These are phyloP conservation scores for Fregetta grallaria DNA, from an alignment of 2,113 vertebrate genomes.

Conservation along the genomic window DNA sequence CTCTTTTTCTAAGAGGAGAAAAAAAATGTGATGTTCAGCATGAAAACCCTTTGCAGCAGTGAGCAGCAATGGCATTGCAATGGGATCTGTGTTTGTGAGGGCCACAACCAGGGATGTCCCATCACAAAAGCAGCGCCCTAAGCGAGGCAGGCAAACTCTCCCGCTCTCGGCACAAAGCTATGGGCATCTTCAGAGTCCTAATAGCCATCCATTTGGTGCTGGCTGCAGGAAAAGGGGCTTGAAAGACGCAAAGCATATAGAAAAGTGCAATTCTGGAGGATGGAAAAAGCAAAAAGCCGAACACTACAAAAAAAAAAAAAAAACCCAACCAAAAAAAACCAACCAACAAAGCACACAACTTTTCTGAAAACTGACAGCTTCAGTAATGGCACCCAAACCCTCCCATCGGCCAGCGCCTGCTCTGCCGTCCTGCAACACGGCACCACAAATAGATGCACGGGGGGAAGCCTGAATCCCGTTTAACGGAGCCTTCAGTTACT, in stretches of 20 bases:
- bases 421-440: background rate
- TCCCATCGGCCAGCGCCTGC: fast-evolving
- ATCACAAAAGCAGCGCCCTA: background rate
- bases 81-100: background rate
- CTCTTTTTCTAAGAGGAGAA: background rate
- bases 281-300: background rate
- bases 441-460: background rate
- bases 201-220: background rate
- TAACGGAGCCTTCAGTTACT: no score
- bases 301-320: background rate
- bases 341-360: background rate
- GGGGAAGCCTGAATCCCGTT: background rate
- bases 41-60: background rate
- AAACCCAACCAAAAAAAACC: no score
- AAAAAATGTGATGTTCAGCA: fast-evolving
- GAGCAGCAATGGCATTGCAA: background rate
- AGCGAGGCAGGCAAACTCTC: background rate
- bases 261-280: background rate
- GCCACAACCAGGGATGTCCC: background rate
- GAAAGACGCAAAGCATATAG: background rate
- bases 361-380: background rate
- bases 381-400: background rate
- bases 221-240: background rate
- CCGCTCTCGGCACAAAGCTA: fast-evolving
- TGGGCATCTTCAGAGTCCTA: background rate